These are phyloP conservation scores for Gerris buenoi DNA, from an alignment of 1,140 invertebrate genomes.

Conservation along the genomic window DNA sequence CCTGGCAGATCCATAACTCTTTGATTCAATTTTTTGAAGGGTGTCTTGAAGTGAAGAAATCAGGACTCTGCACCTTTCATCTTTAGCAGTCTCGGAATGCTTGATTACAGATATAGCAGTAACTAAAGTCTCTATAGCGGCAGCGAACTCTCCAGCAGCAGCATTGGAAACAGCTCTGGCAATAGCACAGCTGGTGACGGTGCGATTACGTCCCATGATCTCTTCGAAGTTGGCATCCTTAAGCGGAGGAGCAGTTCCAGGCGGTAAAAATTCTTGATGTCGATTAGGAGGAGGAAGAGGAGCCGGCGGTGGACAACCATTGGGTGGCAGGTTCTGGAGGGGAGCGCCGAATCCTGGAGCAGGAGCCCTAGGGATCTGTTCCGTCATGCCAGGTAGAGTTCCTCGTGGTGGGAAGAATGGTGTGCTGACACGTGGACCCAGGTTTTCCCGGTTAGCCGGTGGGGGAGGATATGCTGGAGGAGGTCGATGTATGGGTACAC, in stretches of 20 bases:
- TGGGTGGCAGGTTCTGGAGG: constrained; percentile 33
- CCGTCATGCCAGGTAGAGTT: constrained; percentile 32
- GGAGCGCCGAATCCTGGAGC: constrained; percentile 76
- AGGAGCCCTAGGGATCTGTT: constrained; percentile 68
- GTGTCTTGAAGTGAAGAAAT: constrained; percentile 95
- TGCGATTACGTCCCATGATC: constrained; percentile 91
- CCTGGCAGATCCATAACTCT: constrained; percentile 69
- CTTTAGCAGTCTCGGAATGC: constrained; percentile 92
- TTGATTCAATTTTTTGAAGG: constrained; percentile 84
- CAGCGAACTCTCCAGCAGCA: constrained; percentile 84
- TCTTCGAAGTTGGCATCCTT: constrained; percentile 95
- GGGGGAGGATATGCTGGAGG: constrained; percentile 16
- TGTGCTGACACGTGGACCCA: neutral
- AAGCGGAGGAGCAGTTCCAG: constrained; percentile 37
- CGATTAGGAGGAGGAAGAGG: constrained; percentile 44
- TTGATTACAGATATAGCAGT: constrained; percentile 98
- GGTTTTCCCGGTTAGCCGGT: too few relatives aligned
- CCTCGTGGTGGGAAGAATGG: neutral
- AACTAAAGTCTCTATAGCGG: constrained; percentile 94
- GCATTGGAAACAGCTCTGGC: constrained; percentile 93
- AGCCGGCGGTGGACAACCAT: constrained; percentile 32
- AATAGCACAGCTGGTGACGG: constrained; percentile 92
- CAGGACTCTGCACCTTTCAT: constrained; percentile 95
- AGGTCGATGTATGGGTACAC: constrained; percentile 47
- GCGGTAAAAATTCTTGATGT: constrained; percentile 31